Base-by-base conservation (phyloP, 64 coral and sea anemone genomes). In the Montipora efflorescens region DNA sequence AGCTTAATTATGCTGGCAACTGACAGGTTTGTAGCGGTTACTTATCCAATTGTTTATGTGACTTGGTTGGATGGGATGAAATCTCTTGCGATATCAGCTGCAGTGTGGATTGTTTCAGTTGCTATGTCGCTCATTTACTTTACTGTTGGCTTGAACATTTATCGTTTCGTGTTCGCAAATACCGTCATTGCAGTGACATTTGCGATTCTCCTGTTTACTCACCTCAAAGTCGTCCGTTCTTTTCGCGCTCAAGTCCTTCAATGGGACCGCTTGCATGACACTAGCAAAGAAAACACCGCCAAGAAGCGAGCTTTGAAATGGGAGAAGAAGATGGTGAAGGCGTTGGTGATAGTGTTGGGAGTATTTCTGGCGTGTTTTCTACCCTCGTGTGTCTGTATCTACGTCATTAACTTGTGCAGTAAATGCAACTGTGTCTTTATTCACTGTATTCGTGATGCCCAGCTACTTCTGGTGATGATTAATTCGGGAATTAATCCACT, bases 351-450 rank as follows among this genome's bases (percentile, higher is more conserved):
- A 6, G 88, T 96, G 19, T 62, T 96, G 8, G 75, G 76, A 3
- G 81, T 96, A 57, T 96, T 96, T 74, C 81, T 96, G 18, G 44
- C 59, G 1, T 94, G 95, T 23, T 96, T 91, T 81, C 28, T 96
- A 0, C 88, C 95, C 2, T 89, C 95, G 2, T 87, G 87, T 44
- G 79, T 87, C 4, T 76, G 90, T 18, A 96, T 96, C 25, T 96
- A 96, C 68, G 84, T 93, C 20, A 94, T 93, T 23, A 96, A 96
- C 53, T 79, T 94, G 87, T 96, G 95, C n/a, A 73, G 28, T 19
- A 67, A 50, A 14, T 96, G 95, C 43, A 90, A 90, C 19, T 96
- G 95, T 75, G 76, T 94, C 4, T 81, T 90, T 13, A 87, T 94
- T 3, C 87, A 94, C 52, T 87, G 75, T 47, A 84, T 91, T 64